These are phyloP conservation scores for Phthorimaea operculella DNA, from an alignment of 1,140 invertebrate genomes.

Conservation along the genomic window DNA sequence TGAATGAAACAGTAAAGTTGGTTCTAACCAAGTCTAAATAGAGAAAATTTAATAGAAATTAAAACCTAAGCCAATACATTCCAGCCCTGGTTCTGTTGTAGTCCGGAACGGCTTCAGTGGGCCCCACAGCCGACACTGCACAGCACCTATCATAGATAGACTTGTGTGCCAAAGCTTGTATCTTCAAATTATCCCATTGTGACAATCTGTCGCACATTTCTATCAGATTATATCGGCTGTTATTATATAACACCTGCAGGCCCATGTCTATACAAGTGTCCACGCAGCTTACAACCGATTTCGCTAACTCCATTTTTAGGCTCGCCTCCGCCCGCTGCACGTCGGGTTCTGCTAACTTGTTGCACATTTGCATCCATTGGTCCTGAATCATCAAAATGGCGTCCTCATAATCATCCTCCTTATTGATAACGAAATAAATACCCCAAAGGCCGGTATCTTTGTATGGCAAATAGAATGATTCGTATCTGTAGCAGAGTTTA, in stretches of 20 bases:
- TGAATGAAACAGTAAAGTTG: too few species aligned
- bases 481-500: conserved; percentile 45
- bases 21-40: too few species aligned
- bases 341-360: conserved; percentile 32
- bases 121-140: conserved; percentile 77
- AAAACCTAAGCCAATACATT: conserved; percentile 72
- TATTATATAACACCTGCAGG: conserved; percentile 80
- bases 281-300: conserved; percentile 79
- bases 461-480: conserved; percentile 60
- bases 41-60: background rate
- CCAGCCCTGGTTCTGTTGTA: conserved; percentile 73
- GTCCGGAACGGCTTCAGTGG: conserved; percentile 74
- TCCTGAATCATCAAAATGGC: conserved; percentile 43
- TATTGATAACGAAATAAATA: conserved; percentile 47
- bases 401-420: conserved; percentile 34
- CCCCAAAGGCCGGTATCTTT: conserved; percentile 60
- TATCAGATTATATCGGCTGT: conserved; percentile 71
- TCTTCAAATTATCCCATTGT: conserved; percentile 63
- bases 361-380: conserved; percentile 55
- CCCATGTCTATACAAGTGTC: conserved; percentile 86
- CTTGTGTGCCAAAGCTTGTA: conserved; percentile 70
- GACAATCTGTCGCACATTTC: conserved; percentile 76
- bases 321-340: conserved; percentile 42
- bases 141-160: conserved; percentile 81
- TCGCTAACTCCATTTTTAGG: conserved; percentile 63